A percentile compares a stretch with the other conserved stretches of the same genome.
These are phyloP conservation scores for Anguilla rostrata DNA, from an alignment of 2,113 vertebrate genomes.

Conservation along the genomic window DNA sequence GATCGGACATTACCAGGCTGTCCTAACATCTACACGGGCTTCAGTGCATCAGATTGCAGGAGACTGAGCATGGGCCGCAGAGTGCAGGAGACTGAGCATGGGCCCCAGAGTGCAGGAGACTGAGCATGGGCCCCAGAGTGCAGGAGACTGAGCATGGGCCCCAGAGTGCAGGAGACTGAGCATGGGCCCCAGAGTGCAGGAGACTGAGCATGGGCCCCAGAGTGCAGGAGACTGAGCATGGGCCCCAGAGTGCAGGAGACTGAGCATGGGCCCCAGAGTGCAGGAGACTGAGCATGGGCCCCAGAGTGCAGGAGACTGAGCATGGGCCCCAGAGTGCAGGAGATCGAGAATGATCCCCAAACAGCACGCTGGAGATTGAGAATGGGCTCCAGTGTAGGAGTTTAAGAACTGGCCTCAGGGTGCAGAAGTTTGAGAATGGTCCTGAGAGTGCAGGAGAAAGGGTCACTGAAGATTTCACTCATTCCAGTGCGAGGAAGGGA, in stretches of 20 bases:
- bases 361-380: background rate
- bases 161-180: background rate
- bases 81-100: background rate
- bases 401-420: background rate
- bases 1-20: background rate
- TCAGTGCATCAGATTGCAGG: no score
- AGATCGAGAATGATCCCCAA: no score
- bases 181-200: no score
- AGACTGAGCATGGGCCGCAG: background rate
- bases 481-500: background rate
- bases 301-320: background rate
- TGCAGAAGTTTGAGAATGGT: background rate
- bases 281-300: background rate
- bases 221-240: background rate
- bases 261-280: background rate
- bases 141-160: background rate
- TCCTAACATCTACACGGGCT: background rate
- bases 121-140: background rate
- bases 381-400: background rate
- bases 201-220: background rate
- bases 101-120: background rate
- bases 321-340: background rate
- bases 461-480: background rate
- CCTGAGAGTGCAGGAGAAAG: no score
- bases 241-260: background rate